These are phyloP conservation scores for Cynopterus brachyotis DNA, from an alignment of 2,113 vertebrate genomes.

Conservation along the genomic window DNA sequence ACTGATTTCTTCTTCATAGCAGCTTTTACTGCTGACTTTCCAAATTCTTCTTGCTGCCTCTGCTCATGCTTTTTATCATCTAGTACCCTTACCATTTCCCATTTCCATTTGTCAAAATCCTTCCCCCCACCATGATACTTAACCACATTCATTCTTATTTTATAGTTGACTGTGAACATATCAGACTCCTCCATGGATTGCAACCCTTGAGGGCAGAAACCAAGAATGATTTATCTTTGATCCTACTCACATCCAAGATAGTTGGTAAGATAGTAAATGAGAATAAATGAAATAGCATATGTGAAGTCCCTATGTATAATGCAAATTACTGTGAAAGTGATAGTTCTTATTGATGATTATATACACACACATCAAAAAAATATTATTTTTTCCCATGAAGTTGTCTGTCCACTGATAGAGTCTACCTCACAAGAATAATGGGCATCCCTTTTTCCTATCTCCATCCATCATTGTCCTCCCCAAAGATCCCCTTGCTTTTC, in stretches of 20 bases:
- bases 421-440: neutral
- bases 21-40: neutral
- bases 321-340: constrained; percentile 38
- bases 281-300: constrained; percentile 64
- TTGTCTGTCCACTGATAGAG: neutral
- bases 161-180: constrained; percentile 23
- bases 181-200: neutral
- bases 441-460: neutral
- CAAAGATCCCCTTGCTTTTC: neutral
- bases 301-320: constrained; percentile 44
- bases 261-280: constrained; percentile 52
- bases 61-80: neutral
- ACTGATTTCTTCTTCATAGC: neutral
- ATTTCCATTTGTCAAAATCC: constrained; percentile 24
- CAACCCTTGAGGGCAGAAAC: constrained; percentile 19
- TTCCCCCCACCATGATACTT: neutral
- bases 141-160: constrained; percentile 41
- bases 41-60: neutral
- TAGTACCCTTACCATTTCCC: neutral
- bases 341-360: constrained; percentile 8
- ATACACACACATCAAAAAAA: neutral
- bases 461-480: neutral
- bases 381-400: neutral
- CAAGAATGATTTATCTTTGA: constrained; percentile 50
- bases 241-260: constrained; percentile 32